Evolutionary conservation across 2,113 vertebrate genomes (phyloP).

Genomic region (Coregonus clupeaformis): DNA sequence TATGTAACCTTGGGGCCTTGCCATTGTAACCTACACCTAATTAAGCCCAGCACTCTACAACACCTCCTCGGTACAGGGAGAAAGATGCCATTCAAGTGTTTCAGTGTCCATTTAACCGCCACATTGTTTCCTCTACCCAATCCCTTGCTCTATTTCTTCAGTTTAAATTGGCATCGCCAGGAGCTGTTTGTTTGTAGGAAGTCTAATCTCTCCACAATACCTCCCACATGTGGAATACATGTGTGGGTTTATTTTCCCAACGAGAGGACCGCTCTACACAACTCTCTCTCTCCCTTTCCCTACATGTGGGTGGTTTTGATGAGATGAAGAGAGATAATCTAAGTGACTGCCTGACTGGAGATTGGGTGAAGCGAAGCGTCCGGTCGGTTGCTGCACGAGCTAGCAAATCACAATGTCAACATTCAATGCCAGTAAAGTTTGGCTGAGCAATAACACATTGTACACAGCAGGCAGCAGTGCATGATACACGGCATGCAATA

Average conservation of each 20-base stretch:
- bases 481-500: too few relatives aligned
- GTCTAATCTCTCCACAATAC: constrained; percentile 32
- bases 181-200: constrained; percentile 36
- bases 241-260: too few relatives aligned
- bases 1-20: not conserved
- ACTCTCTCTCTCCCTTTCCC: too few relatives aligned
- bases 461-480: too few relatives aligned
- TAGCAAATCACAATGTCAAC: not conserved
- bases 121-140: not conserved
- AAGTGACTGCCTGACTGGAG: not conserved
- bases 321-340: constrained; percentile 25
- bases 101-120: not conserved
- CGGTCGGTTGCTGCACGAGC: not conserved
- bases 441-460: too few relatives aligned
- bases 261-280: too few relatives aligned
- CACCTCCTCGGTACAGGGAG: not conserved
- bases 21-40: not conserved
- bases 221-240: constrained; percentile 37
- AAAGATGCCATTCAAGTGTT: not conserved
- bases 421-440: too few relatives aligned
- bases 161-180: constrained; percentile 16
- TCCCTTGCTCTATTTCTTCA: constrained; percentile 17
- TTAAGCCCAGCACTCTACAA: not conserved
- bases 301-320: too few relatives aligned
- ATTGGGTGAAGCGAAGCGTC: not conserved